Base-by-base conservation (phyloP, 2,797 vertebrate species). In the Novumbra hubbsi region DNA sequence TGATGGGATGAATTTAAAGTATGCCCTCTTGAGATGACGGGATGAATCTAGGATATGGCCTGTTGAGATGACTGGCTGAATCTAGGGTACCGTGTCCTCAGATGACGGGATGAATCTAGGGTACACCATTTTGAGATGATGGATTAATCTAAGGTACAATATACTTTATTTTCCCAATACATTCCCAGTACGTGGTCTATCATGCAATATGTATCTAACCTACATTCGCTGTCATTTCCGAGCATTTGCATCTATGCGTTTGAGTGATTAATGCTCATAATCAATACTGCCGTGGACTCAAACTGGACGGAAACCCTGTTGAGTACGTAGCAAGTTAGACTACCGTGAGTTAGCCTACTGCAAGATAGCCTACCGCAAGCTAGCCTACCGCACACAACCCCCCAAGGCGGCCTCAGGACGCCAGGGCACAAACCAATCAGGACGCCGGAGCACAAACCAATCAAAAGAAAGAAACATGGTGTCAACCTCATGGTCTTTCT, bases 401-500 rank as follows among this genome's bases (percentile, higher is more conserved):
- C 1, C 24, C 57, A 27, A 28, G 15, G 12, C 17, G 2, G 11
- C 27, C 32, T 30, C 24, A 5, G 28, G 28, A 68, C 12, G 21
- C n/a, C 66, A 67, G 65, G 41, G 38, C 30, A 14, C 12, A 41
- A 41, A 41, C 19, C 38, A 45, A 68, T 41, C 32, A n/a, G 28
- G 28, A 68, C 12, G 21, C n/a, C 66, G 41, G 65, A 67, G 38
- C 30, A 14, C 12, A 41, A 41, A 41, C 19, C 38, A 45, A 68
- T 41, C 32, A n/a, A n/a, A 64, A 19, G 14, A 32, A 16, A 15
- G 62, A 64, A 64, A 64, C 34, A 16, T 45, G 9, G 17, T 45
- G 65, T 38, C 65, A 67, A 6, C 8, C 65, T n/a, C 11, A 27
- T 63, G 14, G 65, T 38, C 52, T 55, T 57, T 24, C 63, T 77